phyloP scores from a whole-genome alignment of 2,113 vertebrate species.

The Solenodon paradoxus region DNA sequence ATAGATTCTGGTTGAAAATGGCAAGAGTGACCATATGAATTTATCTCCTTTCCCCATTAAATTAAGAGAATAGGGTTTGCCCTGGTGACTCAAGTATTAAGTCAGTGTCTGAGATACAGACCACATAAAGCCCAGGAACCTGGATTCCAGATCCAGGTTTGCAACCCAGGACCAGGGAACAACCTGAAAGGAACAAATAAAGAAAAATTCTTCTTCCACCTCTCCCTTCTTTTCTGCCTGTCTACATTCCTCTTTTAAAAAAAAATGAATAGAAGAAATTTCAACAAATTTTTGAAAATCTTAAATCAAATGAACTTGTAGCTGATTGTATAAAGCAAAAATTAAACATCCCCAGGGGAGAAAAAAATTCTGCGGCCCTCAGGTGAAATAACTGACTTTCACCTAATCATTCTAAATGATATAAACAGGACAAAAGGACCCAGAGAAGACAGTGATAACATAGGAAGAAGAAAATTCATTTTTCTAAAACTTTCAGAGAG shows the following conservation, averaged over 20 bases:
- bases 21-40: background rate
- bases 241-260: too few species aligned
- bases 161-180: too few species aligned
- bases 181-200: too few species aligned
- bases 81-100: too few species aligned
- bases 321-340: background rate
- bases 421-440: background rate
- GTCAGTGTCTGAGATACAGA: too few species aligned
- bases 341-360: background rate
- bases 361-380: background rate
- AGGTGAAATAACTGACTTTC: background rate
- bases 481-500: background rate
- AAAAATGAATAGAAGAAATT: background rate
- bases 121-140: too few species aligned
- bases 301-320: background rate
- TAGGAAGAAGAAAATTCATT: background rate
- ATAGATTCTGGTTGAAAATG: background rate
- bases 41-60: background rate
- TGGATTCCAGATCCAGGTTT: too few species aligned
- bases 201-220: too few species aligned
- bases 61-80: background rate
- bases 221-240: too few species aligned
- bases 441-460: background rate
- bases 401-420: background rate
- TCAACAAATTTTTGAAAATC: background rate